Conservation (phyloP, 2,113 vertebrate genomes). For the Siniperca chuatsi region DNA sequence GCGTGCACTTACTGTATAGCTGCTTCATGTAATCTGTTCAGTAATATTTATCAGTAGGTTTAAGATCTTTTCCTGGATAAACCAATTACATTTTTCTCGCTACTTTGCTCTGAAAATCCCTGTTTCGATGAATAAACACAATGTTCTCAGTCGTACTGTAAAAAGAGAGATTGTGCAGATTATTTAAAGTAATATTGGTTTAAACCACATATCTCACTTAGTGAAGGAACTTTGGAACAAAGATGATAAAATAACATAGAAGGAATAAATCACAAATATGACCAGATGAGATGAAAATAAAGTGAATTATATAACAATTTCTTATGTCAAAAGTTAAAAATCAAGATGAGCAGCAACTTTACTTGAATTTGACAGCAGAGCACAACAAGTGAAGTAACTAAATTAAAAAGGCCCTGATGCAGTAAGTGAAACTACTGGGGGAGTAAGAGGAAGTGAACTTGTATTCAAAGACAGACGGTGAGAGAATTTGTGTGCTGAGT, state of each 20-base stretch:
- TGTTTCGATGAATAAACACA: neutral
- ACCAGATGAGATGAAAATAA: neutral
- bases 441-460: slow-evolving; percentile 10
- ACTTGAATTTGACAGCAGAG: neutral
- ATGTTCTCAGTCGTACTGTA: neutral
- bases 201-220: neutral
- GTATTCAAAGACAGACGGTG: slow-evolving; percentile 8
- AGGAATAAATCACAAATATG: neutral
- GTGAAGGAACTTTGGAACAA: neutral
- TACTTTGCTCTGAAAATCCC: neutral
- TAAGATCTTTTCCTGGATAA: slow-evolving; percentile 28
- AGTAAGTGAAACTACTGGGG: neutral
- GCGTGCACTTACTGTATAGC: neutral
- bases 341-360: neutral
- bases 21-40: neutral
- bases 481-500: neutral
- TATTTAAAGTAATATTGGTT: neutral
- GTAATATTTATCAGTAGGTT: slow-evolving; percentile 33
- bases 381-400: neutral
- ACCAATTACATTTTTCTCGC: neutral
- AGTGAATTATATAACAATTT: neutral
- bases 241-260: neutral
- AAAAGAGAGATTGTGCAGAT: slow-evolving; percentile 8
- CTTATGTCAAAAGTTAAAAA: neutral
- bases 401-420: neutral